Evolutionary conservation across 2,888 invertebrate species (phyloP), one percentile per base, ranked within the genome.

Genomic region (Tetheella fluctuosa): DNA sequence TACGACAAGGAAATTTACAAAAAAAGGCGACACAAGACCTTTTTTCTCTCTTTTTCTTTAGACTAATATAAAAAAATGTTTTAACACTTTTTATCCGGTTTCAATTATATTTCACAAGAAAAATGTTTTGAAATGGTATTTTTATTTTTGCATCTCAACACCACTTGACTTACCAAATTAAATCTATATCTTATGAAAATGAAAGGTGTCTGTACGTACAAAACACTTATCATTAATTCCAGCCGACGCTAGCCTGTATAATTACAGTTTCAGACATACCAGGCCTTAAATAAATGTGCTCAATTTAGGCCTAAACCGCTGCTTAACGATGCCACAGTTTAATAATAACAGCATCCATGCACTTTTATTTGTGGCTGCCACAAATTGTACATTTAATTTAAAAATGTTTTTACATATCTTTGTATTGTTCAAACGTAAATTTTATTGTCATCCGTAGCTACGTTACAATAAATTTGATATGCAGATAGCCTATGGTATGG

Each of bases 121-220:
- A 15, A 15, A 37, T 15, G 13, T 15, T 37, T 34, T 25, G 6
- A 25, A 25, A 25, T 13, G 13, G 5, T n/a, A 10, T 7, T 39
- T n/a, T 6, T n/a, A 6, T n/a, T n/a, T 5, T 39, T n/a, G 12
- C 3, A 15, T 37, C 37, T 15, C 15, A 37, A 37, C 7, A 34
- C 2, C 34, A 12, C 37, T 6, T 1, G 7, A n/a, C n/a, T 1
- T n/a, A 39, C 7, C 6, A n/a, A 7, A 39, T 39, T 0, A 39
- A 48, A 48, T 17, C 8, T 20, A 17, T 20, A 48, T 48, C 12
- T 48, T 48, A 17, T 48, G 48, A 3, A 48, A n/a, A 48, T 48
- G 20, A 48, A 48, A 48, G 20, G 48, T 48, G 42, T 42, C 5
- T 48, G 20, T 48, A 48, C 48, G 48, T 48, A 48, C 48, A 48